Evolutionary conservation across 1,140 invertebrate species (phyloP).

Genomic region (Arctopsyche grandis): DNA sequence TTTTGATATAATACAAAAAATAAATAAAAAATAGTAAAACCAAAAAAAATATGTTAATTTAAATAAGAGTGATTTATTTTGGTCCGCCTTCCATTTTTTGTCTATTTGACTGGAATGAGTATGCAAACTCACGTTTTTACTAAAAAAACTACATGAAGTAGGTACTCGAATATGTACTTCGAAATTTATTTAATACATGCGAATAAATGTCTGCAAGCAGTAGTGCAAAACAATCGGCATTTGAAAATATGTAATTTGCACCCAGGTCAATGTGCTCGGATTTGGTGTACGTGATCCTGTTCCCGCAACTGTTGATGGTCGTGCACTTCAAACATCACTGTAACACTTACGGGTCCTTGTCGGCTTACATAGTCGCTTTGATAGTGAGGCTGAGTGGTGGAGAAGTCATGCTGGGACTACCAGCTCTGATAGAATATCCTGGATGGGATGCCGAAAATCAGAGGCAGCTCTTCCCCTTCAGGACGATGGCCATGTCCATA

Average conservation of each 20-base stretch:
- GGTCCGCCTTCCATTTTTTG: too few species aligned
- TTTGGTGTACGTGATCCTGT: slow-evolving; percentile 97
- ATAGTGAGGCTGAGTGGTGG: slow-evolving; percentile 88
- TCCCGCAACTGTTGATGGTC: slow-evolving; percentile 97
- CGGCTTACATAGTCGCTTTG: slow-evolving; percentile 90
- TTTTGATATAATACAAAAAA: too few species aligned
- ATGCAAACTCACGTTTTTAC: too few species aligned
- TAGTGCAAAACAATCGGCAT: not conserved
- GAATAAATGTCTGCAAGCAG: too few species aligned
- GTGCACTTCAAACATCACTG: slow-evolving; percentile 93
- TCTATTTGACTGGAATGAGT: too few species aligned
- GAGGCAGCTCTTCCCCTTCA: slow-evolving; percentile 87
- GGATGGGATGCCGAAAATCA: slow-evolving; percentile 78
- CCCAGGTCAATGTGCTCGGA: slow-evolving; percentile 96
- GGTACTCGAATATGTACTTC: too few species aligned
- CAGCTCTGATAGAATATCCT: slow-evolving; percentile 88
- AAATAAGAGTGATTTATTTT: too few species aligned
- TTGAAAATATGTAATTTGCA: slow-evolving; percentile 18
- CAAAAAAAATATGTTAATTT: too few species aligned
- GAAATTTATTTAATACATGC: too few species aligned
- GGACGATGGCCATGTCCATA: slow-evolving; percentile 89
- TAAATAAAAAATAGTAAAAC: too few species aligned
- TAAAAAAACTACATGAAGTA: too few species aligned
- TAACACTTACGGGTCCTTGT: slow-evolving; percentile 96
- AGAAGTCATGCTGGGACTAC: slow-evolving; percentile 84